Conservation (phyloP, 2,888 invertebrate genomes). For the Trichopoda pennipes region DNA sequence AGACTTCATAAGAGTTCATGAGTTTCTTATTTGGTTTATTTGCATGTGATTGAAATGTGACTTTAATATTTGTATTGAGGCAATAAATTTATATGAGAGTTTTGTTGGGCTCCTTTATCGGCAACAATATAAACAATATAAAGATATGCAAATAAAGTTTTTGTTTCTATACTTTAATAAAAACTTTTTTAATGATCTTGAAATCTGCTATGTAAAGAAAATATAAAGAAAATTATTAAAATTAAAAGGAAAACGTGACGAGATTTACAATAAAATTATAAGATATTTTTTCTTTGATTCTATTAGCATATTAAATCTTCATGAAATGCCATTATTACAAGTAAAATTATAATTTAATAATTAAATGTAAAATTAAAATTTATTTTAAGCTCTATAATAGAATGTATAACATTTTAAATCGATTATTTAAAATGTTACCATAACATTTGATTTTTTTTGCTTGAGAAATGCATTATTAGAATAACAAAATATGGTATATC, state of each 20-base stretch:
- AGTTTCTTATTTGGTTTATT: conserved; percentile 67
- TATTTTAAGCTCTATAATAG: too few species aligned
- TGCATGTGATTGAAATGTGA: conserved; percentile 79
- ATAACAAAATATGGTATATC: too few species aligned
- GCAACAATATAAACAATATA: conserved; percentile 65
- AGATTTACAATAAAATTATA: conserved; percentile 37
- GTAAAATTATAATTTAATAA: neutral
- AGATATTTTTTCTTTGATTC: neutral
- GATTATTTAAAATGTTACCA: too few species aligned
- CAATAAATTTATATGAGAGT: conserved; percentile 73
- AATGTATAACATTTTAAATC: too few species aligned
- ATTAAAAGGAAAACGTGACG: conserved; percentile 54
- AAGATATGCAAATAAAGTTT: conserved; percentile 69
- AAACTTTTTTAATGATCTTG: conserved; percentile 44
- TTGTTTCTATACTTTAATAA: conserved; percentile 6
- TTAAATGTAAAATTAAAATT: neutral
- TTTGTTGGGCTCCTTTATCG: conserved; percentile 36
- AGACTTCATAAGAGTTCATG: conserved; percentile 59
- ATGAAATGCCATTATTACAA: neutral
- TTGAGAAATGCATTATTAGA: too few species aligned
- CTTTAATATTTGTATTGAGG: conserved; percentile 76
- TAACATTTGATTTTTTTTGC: too few species aligned
- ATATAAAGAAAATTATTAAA: conserved; percentile 28
- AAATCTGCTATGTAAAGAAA: conserved; percentile 9
- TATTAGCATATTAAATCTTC: conserved; percentile 11